phyloP scores from a whole-genome alignment of 2,797 vertebrate species.

The Tragelaphus eurycerus region DNA sequence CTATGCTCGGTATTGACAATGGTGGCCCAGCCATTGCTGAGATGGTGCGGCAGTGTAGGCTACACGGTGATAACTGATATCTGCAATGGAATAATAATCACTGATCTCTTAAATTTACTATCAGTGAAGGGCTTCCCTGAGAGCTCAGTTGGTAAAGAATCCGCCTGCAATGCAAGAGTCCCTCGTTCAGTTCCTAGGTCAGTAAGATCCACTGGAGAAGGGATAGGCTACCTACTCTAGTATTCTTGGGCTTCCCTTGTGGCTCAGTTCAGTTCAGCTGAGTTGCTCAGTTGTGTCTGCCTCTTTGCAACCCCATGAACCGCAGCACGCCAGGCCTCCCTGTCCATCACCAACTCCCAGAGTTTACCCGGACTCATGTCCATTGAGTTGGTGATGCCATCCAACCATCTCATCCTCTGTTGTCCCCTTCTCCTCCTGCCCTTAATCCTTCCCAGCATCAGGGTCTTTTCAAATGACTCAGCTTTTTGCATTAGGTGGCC shows the following conservation, averaged over 20 bases:
- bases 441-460: not conserved
- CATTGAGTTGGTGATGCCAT: not conserved
- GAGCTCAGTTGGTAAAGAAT: not conserved
- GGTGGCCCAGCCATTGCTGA: too few relatives aligned
- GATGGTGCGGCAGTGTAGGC: not conserved
- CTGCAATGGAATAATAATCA: not conserved
- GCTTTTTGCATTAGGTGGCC: not conserved
- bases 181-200: not conserved
- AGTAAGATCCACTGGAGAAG: not conserved
- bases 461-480: not conserved
- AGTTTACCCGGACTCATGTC: not conserved
- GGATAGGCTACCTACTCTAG: not conserved
- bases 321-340: fast-evolving
- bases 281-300: fast-evolving
- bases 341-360: not conserved
- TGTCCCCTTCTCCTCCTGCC: not conserved
- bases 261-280: not conserved
- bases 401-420: not conserved
- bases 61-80: not conserved
- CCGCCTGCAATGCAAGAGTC: not conserved
- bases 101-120: not conserved
- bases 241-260: not conserved
- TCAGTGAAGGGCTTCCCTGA: not conserved
- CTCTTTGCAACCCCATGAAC: not conserved
- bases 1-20: not conserved